Percentiles rank a stretch among this genome's conserved stretches.
These are phyloP conservation scores for Trichonephila inaurata DNA, from an alignment of 1,140 invertebrate species.

Conservation along the genomic window DNA sequence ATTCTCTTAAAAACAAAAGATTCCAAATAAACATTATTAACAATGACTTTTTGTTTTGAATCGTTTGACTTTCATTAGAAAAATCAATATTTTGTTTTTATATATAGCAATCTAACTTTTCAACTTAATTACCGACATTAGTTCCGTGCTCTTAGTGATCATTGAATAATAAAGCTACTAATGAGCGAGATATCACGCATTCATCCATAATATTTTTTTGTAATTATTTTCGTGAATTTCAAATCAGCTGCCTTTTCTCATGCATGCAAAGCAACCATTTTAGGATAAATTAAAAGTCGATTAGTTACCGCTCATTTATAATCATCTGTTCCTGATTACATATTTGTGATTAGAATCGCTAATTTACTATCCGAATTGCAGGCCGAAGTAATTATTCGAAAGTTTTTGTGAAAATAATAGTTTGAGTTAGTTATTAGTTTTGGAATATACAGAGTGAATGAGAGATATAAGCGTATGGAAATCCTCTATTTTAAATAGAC, in stretches of 20 bases:
- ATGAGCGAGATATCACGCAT: constrained; percentile 13
- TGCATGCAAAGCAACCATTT: constrained; percentile 5
- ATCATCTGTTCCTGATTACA: constrained; percentile 18
- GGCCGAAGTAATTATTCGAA: not conserved
- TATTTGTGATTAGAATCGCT: constrained; percentile 23
- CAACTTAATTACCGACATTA: not conserved
- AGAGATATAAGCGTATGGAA: not conserved
- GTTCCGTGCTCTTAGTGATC: not conserved
- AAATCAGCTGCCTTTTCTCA: not conserved
- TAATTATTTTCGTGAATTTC: not conserved
- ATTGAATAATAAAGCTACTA: constrained; percentile 22
- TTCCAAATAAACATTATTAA: too few relatives aligned
- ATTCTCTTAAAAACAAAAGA: too few relatives aligned
- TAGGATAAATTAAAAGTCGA: constrained; percentile 37
- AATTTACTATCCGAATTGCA: not conserved
- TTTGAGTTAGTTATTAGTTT: not conserved
- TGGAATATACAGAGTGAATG: not conserved
- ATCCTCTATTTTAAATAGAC: too few relatives aligned
- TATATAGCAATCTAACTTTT: not conserved
- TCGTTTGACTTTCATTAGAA: not conserved
- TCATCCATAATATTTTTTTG: not conserved
- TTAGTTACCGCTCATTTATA: constrained; percentile 10
- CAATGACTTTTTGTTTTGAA: too few relatives aligned
- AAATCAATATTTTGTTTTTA: not conserved
- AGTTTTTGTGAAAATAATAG: not conserved